Evolutionary conservation across 2,888 invertebrate genomes (phyloP), one percentile per base, ranked within the genome.

Genomic region (Pilophorus perplexus): DNA sequence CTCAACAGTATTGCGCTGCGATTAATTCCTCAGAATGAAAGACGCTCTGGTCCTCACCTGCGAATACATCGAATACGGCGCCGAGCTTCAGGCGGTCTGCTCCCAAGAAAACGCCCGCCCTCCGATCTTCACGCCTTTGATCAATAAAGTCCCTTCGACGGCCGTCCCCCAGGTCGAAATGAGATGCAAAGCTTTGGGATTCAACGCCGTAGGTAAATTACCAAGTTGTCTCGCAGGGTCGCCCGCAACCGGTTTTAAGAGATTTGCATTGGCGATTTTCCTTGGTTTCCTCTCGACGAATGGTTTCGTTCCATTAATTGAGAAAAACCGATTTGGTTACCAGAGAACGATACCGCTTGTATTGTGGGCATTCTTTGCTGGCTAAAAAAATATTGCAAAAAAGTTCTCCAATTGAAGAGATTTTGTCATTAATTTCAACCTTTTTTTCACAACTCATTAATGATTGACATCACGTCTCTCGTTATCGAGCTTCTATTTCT

Each of bases 131-230:
- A 42, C 54, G 5, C 62, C 67, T 3, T n/a, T 62, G 2, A 1
- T 46, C 2, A 46, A 20, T n/a, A 37, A 40, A 25, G 28, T 33
- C 12, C 22, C 12, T 1, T 25, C 38, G 1, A 20, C 38, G 6
- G 23, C 33, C 14, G 20, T 10, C 22, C 23, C 23, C n/a, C 38
- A 14, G 8, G 52, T 64, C 18, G 62, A 42, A 27, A 33, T 67
- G n/a, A 18, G 67, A n/a, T 67, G 67, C 44, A 67, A 67, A 38
- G 67, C 67, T 10, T 27, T 67, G 50, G 67, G 67, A 18, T 52
- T 52, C 44, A 67, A 67, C 28, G 67, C 62, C 10, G 52, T 67
- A 4, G 67, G 67, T 67, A 64, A 50, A 27, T 20, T 33, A 44
- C 16, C n/a, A 44, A 18, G 6, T 33, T 33, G 33, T 33, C 12